Percentiles rank a stretch among this genome's conserved stretches.
These are phyloP conservation scores for Myanophis thanlyinensis DNA, from an alignment of 2,113 vertebrate species.

Conservation along the genomic window DNA sequence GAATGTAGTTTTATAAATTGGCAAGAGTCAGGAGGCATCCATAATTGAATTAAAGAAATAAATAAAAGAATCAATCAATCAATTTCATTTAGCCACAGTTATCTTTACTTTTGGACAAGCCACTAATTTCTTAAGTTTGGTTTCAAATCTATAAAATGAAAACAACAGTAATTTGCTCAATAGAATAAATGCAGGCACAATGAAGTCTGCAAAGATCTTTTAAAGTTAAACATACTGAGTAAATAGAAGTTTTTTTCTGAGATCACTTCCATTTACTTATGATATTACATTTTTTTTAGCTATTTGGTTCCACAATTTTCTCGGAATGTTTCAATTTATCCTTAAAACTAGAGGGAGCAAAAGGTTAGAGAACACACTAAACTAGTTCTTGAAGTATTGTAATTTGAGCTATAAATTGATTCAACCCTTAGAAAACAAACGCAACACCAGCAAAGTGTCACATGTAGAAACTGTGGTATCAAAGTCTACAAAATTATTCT, in stretches of 20 bases:
- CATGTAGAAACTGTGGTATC: not conserved
- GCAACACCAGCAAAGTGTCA: constrained; percentile 10
- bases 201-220: not conserved
- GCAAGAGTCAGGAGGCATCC: not conserved
- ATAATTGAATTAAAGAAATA: not conserved
- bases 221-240: not conserved
- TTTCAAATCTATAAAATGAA: not conserved
- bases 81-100: not conserved
- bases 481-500: constrained; percentile 40
- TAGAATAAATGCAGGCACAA: not conserved
- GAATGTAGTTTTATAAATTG: not conserved
- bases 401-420: constrained; percentile 58
- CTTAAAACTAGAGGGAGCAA: constrained; percentile 32
- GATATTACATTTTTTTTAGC: not conserved
- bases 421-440: constrained; percentile 50
- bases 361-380: constrained; percentile 57
- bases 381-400: constrained; percentile 49
- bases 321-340: not conserved
- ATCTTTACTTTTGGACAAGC: not conserved
- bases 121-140: not conserved
- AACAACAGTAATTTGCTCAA: not conserved
- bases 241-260: not conserved
- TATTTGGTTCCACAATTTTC: constrained; percentile 9
- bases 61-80: not conserved
- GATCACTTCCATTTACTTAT: not conserved